Base-by-base conservation (phyloP, 2,113 vertebrate species). In the Onychostruthus taczanowskii region DNA sequence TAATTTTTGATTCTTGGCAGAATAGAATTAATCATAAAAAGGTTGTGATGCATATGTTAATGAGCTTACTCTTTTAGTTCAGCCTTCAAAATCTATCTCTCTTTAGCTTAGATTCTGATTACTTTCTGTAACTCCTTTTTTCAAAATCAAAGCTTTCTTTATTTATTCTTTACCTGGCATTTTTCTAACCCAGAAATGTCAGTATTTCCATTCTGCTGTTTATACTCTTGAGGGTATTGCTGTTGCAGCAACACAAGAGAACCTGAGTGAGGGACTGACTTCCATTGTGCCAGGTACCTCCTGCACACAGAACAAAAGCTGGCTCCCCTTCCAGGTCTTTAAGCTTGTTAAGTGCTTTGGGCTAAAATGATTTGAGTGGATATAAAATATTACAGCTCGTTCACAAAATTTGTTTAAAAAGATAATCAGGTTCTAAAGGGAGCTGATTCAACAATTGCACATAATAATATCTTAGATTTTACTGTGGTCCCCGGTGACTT, bases 361-460 rank as follows among this genome's bases (percentile, higher is more conserved):
- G 37, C 47, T 94, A 69, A 94, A 89, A 94, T 84, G 44, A 35
- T 94, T 93, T 87, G 44, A 84, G n/a, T 96, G 87, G 64, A 68
- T 92, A 94, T 94, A 95, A 97, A 96, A 95, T 89, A 95, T 79
- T 95, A 94, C 74, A 95, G 68, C 77, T 89, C 93, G 75, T 95
- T 93, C 94, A 66, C 49, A 73, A 73, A 91, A 95, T 94, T 92
- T 95, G 87, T 96, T 97, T 95, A 24, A 94, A 96, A 92, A 92
- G 89, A 93, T 92, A 94, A 96, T 94, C 73, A 61, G 56, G 64
- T 90, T 95, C 91, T 96, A 92, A 91, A 84, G 77, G 82, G 80
- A 94, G 46, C 37, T 35, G 28, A 78, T 91, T 94, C 67, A 84
- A 89, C 81, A 67, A 76, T 79, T 80, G 78, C 84, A 87, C 83